phyloP scores from a whole-genome alignment of 2,113 vertebrate species.

The Boulengeromyrus knoepffleri region DNA sequence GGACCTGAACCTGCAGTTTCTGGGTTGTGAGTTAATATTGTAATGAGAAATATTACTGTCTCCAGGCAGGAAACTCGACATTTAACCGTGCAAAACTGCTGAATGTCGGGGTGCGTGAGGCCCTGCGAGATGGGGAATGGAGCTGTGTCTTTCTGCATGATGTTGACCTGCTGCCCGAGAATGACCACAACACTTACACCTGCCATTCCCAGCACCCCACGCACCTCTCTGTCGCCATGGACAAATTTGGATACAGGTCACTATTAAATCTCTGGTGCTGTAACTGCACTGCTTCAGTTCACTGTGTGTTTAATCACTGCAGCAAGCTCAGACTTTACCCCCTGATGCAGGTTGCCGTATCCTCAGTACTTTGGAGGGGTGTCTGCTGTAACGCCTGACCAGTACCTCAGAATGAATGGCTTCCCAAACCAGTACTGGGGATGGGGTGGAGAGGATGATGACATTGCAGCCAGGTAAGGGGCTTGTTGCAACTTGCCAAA shows the following conservation, averaged over 20 bases:
- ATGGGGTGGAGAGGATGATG: conserved; percentile 90
- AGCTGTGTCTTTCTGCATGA: conserved; percentile 89
- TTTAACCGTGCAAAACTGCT: conserved; percentile 93
- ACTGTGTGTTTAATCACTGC: not conserved
- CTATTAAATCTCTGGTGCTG: not conserved
- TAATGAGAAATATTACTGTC: not conserved
- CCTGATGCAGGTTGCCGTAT: conserved; percentile 74
- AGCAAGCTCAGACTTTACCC: not conserved
- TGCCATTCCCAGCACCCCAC: conserved; percentile 83
- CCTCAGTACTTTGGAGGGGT: conserved; percentile 88
- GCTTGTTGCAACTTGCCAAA: not conserved
- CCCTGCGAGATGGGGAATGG: conserved; percentile 87
- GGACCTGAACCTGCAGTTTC: not conserved
- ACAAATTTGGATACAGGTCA: conserved; percentile 90
- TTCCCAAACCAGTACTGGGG: conserved; percentile 95
- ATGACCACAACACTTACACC: conserved; percentile 89
- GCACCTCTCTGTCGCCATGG: conserved; percentile 89
- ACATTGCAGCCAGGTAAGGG: conserved; percentile 85
- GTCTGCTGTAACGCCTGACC: conserved; percentile 83
- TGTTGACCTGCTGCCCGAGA: conserved; percentile 87
- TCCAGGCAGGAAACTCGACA: conserved; percentile 74
- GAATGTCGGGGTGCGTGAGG: conserved; percentile 89
- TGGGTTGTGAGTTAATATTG: not conserved
- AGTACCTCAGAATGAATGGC: conserved; percentile 93
- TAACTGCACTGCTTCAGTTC: not conserved